Base-by-base conservation (phyloP, 2,888 invertebrate genomes). In the Pegoplata infirma region DNA sequence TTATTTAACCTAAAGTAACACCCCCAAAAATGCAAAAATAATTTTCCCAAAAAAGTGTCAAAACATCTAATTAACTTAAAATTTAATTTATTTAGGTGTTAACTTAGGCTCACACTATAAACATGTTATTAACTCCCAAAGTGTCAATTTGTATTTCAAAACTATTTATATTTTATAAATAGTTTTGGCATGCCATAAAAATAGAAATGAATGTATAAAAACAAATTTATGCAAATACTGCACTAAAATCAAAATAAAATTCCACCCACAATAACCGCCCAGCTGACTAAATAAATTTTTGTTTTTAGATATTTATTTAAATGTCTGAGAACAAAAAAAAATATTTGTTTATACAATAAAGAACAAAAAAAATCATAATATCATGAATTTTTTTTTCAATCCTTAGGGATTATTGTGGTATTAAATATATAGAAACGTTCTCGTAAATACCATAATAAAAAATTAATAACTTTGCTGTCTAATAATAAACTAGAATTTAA, bases 141-240 rank as follows among this genome's bases (percentile, higher is more conserved):
- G 55, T 80, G 79, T 72, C 80, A 80, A 78, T 82, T 82, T 81
- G 77, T 82, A 77, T 77, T 77, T 72, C 77, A 68, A 77, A 67
- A 55, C 17, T 32, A 8, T 2, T 4, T 32, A 40, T 17, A n/a
- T n/a, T n/a, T n/a, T n/a, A n/a, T n/a, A n/a, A n/a, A n/a, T n/a
- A n/a, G n/a, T n/a, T 36, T 55, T 55, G 61, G 36, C 23, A 47
- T 28, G 25, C 23, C 25, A 55, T n/a, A 14, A 21, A 23, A 49
- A 19, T 12, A 21, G 6, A 32, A 32, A 32, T 8, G 8, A 32
- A 8, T 32, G 8, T 10, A 32, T 8, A 32, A 7, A 32, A 8
- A 8, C 32, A 32, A 32, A 32, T 32, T 2, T 32, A 51, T 49
- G 56, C 55, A 64, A 56, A 63, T 64, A 10, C n/a, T n/a, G n/a